Conservation (phyloP, 2,888 invertebrate genomes). For the Cybosia mesomella region DNA sequence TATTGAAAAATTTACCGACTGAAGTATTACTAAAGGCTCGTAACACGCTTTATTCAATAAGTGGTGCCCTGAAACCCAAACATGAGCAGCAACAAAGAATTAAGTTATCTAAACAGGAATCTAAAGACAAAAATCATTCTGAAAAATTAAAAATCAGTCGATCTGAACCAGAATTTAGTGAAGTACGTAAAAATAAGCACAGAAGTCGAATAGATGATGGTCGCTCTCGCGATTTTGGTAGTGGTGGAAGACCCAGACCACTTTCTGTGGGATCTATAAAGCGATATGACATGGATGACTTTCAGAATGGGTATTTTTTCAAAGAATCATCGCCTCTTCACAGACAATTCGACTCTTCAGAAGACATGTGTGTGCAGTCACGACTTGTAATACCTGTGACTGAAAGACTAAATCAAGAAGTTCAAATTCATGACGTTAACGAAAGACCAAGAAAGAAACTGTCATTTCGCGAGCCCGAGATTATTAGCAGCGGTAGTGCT, state of each 20-base stretch:
- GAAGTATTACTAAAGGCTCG: slow-evolving; percentile 81
- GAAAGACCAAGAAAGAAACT: slow-evolving; percentile 93
- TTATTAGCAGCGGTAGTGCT: slow-evolving; percentile 78
- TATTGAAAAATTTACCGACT: slow-evolving; percentile 78
- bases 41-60: slow-evolving; percentile 78
- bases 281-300: slow-evolving; percentile 68
- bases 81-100: slow-evolving; percentile 64
- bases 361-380: slow-evolving; percentile 78
- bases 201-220: slow-evolving; percentile 72
- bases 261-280: slow-evolving; percentile 77
- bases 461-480: slow-evolving; percentile 95
- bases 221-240: slow-evolving; percentile 57
- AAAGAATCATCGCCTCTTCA: slow-evolving; percentile 63
- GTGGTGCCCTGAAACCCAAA: slow-evolving; percentile 81
- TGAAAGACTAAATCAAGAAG: slow-evolving; percentile 75
- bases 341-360: slow-evolving; percentile 71
- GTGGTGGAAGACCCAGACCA: slow-evolving; percentile 67
- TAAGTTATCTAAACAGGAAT: slow-evolving; percentile 75
- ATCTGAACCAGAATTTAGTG: slow-evolving; percentile 79
- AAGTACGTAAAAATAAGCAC: slow-evolving; percentile 69
- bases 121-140: slow-evolving; percentile 78
- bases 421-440: slow-evolving; percentile 65
- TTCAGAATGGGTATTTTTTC: slow-evolving; percentile 59
- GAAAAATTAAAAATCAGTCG: slow-evolving; percentile 74
- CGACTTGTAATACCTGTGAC: slow-evolving; percentile 75